Evolutionary conservation across 2,797 vertebrate species (phyloP).

Genomic region (Sandelia bainsii): DNA sequence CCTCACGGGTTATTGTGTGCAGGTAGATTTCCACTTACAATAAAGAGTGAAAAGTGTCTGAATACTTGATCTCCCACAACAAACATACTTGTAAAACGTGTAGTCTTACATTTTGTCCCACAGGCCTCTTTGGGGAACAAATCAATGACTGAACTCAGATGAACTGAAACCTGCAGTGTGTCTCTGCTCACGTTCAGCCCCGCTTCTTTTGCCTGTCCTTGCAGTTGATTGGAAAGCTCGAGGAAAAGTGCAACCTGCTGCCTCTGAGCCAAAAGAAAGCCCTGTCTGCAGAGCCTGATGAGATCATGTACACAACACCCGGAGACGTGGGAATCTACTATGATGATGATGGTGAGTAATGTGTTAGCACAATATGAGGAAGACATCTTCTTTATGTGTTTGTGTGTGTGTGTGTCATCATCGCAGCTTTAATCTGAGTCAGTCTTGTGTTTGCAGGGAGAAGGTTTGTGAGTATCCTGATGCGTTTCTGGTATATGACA

Average conservation of each 20-base stretch:
- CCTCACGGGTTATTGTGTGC: no score
- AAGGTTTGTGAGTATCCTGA: conserved; percentile 95
- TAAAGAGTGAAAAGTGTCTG: no score
- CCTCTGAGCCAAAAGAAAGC: conserved; percentile 87
- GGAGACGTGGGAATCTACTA: conserved; percentile 93
- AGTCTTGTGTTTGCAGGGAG: conserved; percentile 81
- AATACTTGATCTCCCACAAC: no score
- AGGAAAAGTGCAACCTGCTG: conserved; percentile 88
- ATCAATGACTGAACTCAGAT: neutral
- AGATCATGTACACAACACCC: conserved; percentile 89
- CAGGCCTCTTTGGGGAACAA: no score
- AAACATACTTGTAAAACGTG: no score
- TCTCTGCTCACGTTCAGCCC: neutral
- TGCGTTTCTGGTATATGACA: conserved; percentile 96
- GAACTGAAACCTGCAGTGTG: neutral
- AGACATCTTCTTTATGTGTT: neutral
- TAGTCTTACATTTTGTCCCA: no score
- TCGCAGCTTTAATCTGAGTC: neutral
- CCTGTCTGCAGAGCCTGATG: conserved; percentile 88
- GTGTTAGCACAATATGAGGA: neutral
- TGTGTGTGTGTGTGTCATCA: no score
- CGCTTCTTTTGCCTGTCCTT: neutral
- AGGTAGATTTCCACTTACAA: no score
- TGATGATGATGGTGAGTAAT: conserved; percentile 87
- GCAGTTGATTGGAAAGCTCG: conserved; percentile 89